Evolutionary conservation across 2,888 invertebrate species (phyloP).

Genomic region (Acheta domesticus): DNA sequence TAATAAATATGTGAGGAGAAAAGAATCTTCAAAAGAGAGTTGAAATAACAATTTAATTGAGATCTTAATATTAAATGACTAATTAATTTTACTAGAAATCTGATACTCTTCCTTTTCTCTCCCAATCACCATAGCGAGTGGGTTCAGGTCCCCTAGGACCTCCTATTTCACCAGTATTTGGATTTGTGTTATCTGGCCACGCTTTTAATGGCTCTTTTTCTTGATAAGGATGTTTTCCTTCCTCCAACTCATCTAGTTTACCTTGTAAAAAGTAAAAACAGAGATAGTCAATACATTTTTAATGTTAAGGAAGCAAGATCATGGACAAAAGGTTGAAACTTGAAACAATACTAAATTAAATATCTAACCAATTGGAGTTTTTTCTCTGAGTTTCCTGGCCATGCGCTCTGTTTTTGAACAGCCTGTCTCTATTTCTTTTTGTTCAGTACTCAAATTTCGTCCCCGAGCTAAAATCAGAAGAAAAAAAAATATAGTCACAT

Average conservation of each 20-base stretch:
- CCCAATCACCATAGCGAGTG: constrained; percentile 99
- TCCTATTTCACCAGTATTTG: constrained; percentile 89
- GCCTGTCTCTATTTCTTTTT: constrained; percentile 23
- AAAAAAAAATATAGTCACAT: too few relatives aligned
- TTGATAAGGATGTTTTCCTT: constrained; percentile 65
- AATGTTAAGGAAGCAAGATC: background rate
- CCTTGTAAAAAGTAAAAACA: constrained; percentile 51
- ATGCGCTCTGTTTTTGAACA: constrained; percentile 32
- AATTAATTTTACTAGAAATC: constrained; percentile 68
- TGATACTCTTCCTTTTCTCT: constrained; percentile 91
- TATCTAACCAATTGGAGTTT: constrained; percentile 49
- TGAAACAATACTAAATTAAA: background rate
- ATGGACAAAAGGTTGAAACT: background rate
- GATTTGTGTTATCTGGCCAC: constrained; percentile 86
- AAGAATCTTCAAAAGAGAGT: too few relatives aligned
- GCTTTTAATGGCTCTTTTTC: constrained; percentile 79
- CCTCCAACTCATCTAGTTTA: constrained; percentile 71
- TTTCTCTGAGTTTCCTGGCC: constrained; percentile 65
- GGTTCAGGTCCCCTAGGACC: constrained; percentile 97
- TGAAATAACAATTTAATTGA: too few relatives aligned
- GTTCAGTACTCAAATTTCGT: background rate
- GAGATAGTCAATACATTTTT: background rate
- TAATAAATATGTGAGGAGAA: too few relatives aligned
- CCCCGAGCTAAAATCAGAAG: too few relatives aligned
- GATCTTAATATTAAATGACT: too few relatives aligned